Conservation (phyloP, 2,888 invertebrate genomes). For the Dryobotodes eremita region DNA sequence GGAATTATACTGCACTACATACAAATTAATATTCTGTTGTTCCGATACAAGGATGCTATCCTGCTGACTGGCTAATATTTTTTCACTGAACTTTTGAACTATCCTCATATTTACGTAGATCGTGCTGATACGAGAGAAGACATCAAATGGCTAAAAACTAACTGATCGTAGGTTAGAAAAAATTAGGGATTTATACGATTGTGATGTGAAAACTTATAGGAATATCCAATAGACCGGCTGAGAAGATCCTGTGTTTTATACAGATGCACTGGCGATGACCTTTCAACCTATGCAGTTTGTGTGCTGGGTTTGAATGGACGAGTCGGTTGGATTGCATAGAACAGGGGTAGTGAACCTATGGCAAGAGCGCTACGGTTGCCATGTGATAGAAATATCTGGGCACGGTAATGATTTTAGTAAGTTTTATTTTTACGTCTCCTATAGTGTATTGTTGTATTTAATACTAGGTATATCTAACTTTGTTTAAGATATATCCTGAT, state of each 20-base stretch:
- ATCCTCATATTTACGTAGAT: not conserved
- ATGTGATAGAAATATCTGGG: too few relatives aligned
- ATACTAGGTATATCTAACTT: not conserved
- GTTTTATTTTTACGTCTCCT: not conserved
- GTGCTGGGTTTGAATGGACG: not conserved
- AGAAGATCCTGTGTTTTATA: not conserved
- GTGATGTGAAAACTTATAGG: not conserved
- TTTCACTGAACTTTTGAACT: not conserved
- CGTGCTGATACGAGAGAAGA: not conserved
- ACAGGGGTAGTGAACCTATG: not conserved
- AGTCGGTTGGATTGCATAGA: constrained; percentile 3
- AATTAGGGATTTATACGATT: not conserved
- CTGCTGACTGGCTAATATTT: not conserved
- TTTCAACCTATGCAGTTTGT: constrained; percentile 24
- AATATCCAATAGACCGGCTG: constrained; percentile 4
- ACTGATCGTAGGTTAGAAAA: too few relatives aligned
- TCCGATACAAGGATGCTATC: not conserved
- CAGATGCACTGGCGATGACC: constrained; percentile 18
- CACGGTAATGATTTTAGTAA: not conserved
- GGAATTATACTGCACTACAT: too few relatives aligned
- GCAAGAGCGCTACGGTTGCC: not conserved
- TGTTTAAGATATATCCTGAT: not conserved
- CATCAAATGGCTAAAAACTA: not conserved
- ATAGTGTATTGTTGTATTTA: not conserved
- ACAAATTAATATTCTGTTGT: too few relatives aligned